Conservation (phyloP, 2,797 vertebrate genomes). For the Pachyuromys duprasi region DNA sequence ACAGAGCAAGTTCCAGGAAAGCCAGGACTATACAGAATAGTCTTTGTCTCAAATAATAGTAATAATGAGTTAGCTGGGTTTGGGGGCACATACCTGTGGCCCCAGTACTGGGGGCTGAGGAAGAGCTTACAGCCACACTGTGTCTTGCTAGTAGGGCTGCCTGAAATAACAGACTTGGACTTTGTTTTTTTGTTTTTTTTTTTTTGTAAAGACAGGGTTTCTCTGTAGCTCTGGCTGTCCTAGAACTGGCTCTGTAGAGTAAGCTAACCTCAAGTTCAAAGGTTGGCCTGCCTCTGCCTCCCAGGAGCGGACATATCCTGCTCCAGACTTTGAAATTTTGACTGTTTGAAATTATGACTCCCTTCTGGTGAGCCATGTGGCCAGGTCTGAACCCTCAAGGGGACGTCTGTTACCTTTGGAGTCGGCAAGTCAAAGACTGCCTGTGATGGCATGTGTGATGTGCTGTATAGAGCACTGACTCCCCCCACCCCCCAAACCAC, state of each 20-base stretch:
- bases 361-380: background rate
- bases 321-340: constrained; percentile 22
- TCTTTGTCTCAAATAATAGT: background rate
- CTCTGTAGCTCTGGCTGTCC: background rate
- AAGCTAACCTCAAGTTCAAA: background rate
- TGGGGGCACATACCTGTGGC: background rate
- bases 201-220: background rate
- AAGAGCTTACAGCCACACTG: background rate
- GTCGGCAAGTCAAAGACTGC: background rate
- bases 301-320: background rate
- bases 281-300: background rate
- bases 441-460: background rate
- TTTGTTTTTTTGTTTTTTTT: too few species aligned
- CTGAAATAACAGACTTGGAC: background rate
- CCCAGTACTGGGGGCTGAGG: background rate
- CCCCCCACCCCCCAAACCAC: background rate
- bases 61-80: background rate
- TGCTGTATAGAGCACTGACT: background rate
- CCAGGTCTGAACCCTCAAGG: background rate
- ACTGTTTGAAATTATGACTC: background rate
- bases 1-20: background rate
- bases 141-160: background rate
- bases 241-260: background rate
- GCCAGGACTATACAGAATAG: background rate
- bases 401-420: background rate